Conservation (phyloP, 2,797 vertebrate genomes). For the Gymnothorax javanicus region DNA sequence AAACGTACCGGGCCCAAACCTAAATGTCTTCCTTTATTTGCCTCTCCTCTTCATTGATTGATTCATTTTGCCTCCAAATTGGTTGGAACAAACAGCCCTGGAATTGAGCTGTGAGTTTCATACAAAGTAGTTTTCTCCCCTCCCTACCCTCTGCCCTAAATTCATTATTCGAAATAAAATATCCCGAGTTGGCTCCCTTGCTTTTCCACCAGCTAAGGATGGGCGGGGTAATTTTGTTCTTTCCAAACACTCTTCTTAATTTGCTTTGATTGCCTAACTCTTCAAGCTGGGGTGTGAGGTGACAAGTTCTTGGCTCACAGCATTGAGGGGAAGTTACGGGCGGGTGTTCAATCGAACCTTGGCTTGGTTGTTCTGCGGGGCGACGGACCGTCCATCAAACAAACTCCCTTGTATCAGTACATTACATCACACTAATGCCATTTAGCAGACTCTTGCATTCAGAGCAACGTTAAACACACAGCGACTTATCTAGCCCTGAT, state of each 20-base stretch:
- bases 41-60: neutral
- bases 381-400: neutral
- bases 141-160: neutral
- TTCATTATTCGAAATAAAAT: neutral
- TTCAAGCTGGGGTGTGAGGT: neutral
- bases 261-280: neutral
- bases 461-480: too few species aligned
- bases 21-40: neutral
- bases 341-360: neutral
- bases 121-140: neutral
- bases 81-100: neutral
- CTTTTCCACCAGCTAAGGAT: neutral
- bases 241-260: neutral
- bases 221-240: neutral
- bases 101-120: neutral
- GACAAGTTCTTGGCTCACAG: neutral
- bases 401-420: neutral
- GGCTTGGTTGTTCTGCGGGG: neutral
- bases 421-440: too few species aligned
- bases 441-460: too few species aligned
- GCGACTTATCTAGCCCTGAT: too few species aligned
- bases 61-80: neutral
- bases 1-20: neutral
- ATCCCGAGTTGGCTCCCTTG: neutral
- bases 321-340: neutral